A percentile compares a stretch with the other conserved stretches of the same genome.
These are phyloP conservation scores for Hydrophis major DNA, from an alignment of 2,797 vertebrate species.

Conservation along the genomic window DNA sequence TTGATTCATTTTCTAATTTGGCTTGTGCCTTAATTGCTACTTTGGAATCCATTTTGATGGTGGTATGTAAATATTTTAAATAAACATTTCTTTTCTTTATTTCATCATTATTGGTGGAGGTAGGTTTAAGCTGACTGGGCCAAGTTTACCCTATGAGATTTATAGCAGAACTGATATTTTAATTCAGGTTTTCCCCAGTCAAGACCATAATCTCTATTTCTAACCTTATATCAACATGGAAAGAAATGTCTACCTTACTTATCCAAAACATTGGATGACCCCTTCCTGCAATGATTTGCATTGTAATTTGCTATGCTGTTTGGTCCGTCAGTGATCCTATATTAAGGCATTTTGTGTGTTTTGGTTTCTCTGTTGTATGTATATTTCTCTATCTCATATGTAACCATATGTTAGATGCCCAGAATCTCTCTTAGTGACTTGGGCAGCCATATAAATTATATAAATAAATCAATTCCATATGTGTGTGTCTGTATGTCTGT, in stretches of 20 bases:
- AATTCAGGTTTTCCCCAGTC: background rate
- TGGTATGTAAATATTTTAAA: background rate
- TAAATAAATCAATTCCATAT: background rate
- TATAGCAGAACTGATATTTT: background rate
- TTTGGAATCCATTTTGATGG: background rate
- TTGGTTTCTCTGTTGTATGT: background rate
- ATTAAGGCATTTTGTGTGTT: background rate
- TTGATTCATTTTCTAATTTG: background rate
- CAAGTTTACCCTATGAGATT: background rate
- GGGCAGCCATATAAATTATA: background rate
- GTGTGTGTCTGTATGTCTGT: background rate
- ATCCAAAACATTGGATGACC: background rate
- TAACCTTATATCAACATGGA: background rate
- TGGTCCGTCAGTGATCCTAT: background rate
- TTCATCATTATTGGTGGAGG: background rate
- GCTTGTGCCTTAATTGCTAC: background rate
- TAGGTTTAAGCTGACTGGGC: background rate
- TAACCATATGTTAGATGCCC: background rate
- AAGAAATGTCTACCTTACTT: background rate
- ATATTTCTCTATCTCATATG: too few species aligned
- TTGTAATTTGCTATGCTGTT: background rate
- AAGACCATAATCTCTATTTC: background rate
- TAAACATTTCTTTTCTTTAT: background rate
- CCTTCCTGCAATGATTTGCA: background rate
- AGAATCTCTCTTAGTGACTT: background rate